Conservation (phyloP, 2,888 invertebrate species). For the Ceriagrion tenellum region DNA sequence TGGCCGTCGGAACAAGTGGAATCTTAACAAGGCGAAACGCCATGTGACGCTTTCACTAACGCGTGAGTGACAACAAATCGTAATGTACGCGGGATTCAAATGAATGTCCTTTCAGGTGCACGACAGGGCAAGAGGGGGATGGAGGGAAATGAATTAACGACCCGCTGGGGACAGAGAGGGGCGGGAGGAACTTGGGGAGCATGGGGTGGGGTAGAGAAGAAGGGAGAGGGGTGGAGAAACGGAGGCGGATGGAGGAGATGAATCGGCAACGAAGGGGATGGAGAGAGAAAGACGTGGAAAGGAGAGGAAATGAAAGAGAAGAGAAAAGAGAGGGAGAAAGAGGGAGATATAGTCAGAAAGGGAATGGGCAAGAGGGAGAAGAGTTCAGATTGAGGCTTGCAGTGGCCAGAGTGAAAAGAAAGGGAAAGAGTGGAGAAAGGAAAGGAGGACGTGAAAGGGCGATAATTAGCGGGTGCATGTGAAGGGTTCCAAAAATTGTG, state of each 20-base stretch:
- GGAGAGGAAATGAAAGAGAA: background rate
- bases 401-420: too few species aligned
- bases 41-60: background rate
- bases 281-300: background rate
- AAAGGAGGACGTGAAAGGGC: too few species aligned
- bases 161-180: background rate
- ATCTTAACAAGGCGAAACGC: background rate
- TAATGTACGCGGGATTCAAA: background rate
- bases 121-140: background rate
- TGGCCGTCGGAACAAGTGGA: background rate
- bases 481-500: too few species aligned
- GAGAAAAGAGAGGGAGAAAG: background rate
- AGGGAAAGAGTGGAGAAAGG: too few species aligned
- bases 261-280: background rate
- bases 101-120: conserved; percentile 28
- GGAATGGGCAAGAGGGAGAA: too few species aligned
- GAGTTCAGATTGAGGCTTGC: too few species aligned
- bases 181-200: background rate
- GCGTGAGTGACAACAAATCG: conserved; percentile 23
- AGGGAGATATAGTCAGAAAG: too few species aligned
- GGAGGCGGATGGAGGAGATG: background rate
- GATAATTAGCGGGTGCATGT: too few species aligned
- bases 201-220: background rate
- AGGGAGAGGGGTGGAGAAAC: background rate
- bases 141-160: background rate